Evolutionary conservation across 1,140 invertebrate genomes (phyloP).

Genomic region (Wasmannia auropunctata): DNA sequence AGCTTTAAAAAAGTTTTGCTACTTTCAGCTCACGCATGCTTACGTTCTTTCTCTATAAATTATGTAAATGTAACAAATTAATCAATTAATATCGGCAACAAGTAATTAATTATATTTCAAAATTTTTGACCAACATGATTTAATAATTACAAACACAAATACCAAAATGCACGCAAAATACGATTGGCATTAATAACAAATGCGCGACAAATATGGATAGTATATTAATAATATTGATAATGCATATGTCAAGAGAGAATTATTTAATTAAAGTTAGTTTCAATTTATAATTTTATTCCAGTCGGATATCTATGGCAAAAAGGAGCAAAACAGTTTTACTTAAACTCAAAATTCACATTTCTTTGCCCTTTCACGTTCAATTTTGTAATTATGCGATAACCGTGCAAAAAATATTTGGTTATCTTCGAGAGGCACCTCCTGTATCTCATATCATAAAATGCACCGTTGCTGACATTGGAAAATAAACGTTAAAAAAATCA

Average conservation of each 20-base stretch:
- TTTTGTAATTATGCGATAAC: background rate
- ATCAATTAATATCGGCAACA: background rate
- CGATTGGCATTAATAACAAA: background rate
- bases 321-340: background rate
- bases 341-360: background rate
- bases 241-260: background rate
- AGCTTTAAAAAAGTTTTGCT: constrained; percentile 11
- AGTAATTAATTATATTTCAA: background rate
- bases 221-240: background rate
- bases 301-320: background rate
- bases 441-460: background rate
- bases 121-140: background rate
- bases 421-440: background rate
- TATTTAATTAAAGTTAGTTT: background rate
- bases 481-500: constrained; percentile 14
- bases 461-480: background rate
- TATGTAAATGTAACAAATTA: background rate
- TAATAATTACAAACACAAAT: background rate
- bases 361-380: background rate
- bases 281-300: background rate
- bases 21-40: background rate
- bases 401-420: background rate
- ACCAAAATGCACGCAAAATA: background rate
- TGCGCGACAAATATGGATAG: background rate
- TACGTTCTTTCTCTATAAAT: background rate